Evolutionary conservation across 1,140 invertebrate genomes (phyloP).

Genomic region (Augochlora pura): DNA sequence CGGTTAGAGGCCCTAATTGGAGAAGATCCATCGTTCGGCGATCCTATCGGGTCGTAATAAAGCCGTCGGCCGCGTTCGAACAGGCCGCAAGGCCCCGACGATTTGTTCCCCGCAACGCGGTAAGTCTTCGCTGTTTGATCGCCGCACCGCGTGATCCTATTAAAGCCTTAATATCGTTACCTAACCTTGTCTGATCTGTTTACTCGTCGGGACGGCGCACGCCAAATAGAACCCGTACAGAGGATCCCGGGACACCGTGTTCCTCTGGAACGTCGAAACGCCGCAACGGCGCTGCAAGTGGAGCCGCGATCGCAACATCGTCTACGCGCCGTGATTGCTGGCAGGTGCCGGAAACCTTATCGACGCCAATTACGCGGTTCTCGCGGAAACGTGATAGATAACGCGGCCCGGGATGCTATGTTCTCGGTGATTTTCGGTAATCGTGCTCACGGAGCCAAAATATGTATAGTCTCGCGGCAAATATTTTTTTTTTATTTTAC

Average conservation of each 20-base stretch:
- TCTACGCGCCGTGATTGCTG: background rate
- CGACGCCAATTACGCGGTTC: background rate
- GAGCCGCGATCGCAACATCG: background rate
- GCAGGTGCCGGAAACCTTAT: background rate
- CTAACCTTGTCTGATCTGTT: slow-evolving; percentile 37
- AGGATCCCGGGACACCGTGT: background rate
- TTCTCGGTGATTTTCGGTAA: too few species aligned
- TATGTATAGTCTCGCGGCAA: too few species aligned
- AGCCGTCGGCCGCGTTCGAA: too few species aligned
- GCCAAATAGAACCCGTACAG: slow-evolving; percentile 9
- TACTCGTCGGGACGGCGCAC: slow-evolving; percentile 13
- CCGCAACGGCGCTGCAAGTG: background rate
- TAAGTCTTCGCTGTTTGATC: slow-evolving; percentile 31
- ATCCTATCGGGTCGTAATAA: too few species aligned
- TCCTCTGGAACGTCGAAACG: background rate
- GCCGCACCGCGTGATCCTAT: slow-evolving; percentile 29
- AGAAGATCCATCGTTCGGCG: too few species aligned
- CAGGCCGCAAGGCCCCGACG: background rate
- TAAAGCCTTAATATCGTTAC: slow-evolving; percentile 31
- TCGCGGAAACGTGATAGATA: background rate
- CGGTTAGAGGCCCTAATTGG: too few species aligned
- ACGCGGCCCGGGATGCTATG: too few species aligned
- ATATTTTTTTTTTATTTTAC: too few species aligned
- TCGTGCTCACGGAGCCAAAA: too few species aligned
- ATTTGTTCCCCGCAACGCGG: background rate